Base-by-base conservation (phyloP, 2,888 invertebrate genomes). In the Cynaeus angustus region DNA sequence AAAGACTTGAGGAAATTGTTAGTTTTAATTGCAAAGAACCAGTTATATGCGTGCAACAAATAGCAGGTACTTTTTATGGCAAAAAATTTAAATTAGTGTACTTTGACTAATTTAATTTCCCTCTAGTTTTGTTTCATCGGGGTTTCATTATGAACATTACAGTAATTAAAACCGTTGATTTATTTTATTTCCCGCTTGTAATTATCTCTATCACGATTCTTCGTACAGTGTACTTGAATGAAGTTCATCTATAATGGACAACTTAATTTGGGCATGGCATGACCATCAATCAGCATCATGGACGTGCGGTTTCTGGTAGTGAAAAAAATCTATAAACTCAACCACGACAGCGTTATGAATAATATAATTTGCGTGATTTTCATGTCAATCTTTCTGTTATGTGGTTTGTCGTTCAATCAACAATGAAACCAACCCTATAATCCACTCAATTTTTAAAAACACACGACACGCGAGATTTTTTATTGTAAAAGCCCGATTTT, bases 301-400 rank as follows among this genome's bases (percentile, higher is more conserved):
- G 68, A 69, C 65, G 58, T 69, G 69, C 53, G 69, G 69, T 69
- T 69, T 69, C 59, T 56, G 56, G 66, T 48, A 56, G 38, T 13
- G 10, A 64, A 56, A 68, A 50, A 64, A 62, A 61, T 46, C 14
- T 10, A 52, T 8, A 52, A 14, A 21, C 38, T 28, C 61, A 37
- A 62, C 62, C 48, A 46, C 55, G 37, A 37, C 53, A 50, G 48
- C 21, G 64, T 68, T 64, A 64, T 68, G 58, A 68, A 68, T 68
- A 68, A 68, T 65, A 58, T 58, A 69, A 65, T 66, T 69, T 14
- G 65, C 65, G 65, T 69, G 69, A 69, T 65, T 69, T 69, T 69
- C 52, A 43, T 53, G 65, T 69, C 69, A 65, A 69, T 68, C 55
- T 62, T 21, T 45, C 41, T 52, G 45, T 53, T 43, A 55, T 65